Evolutionary conservation across 1,140 invertebrate species (phyloP).

Genomic region (Trichonephila inaurata): DNA sequence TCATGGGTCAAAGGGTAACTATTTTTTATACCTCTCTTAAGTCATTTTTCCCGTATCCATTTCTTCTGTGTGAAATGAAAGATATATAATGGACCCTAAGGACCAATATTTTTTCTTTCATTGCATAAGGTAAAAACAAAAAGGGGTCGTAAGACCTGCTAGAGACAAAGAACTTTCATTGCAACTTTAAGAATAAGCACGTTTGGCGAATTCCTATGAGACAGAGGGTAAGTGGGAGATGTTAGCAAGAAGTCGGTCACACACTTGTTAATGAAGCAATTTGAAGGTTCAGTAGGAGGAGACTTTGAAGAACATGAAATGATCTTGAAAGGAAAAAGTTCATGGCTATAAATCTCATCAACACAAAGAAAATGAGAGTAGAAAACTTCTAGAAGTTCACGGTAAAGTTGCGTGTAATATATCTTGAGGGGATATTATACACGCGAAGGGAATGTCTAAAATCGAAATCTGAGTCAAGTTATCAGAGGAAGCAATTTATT

Average conservation of each 20-base stretch:
- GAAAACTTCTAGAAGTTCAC: neutral
- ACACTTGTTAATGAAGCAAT: slow-evolving; percentile 24
- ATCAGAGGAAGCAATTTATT: neutral
- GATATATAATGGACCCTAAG: neutral
- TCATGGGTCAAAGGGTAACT: no score
- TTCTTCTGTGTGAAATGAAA: no score
- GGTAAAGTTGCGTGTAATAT: neutral
- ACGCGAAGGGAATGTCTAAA: neutral
- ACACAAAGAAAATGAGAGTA: neutral
- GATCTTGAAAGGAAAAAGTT: slow-evolving; percentile 27
- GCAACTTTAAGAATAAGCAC: neutral
- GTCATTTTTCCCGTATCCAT: no score
- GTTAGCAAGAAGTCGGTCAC: neutral
- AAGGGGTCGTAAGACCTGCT: neutral
- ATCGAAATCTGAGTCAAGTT: neutral
- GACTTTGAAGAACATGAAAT: slow-evolving; percentile 1
- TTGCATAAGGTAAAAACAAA: neutral
- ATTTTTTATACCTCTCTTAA: no score
- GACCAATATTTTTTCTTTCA: neutral
- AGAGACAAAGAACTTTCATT: neutral
- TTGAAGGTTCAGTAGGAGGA: slow-evolving; percentile 8
- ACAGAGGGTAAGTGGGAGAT: neutral
- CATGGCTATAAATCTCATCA: slow-evolving; percentile 5
- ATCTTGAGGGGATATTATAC: neutral
- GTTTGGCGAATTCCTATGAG: neutral